phyloP scores from a whole-genome alignment of 30 jellyfish, hydroid and myxozoan species.

The Pelagia noctiluca region DNA sequence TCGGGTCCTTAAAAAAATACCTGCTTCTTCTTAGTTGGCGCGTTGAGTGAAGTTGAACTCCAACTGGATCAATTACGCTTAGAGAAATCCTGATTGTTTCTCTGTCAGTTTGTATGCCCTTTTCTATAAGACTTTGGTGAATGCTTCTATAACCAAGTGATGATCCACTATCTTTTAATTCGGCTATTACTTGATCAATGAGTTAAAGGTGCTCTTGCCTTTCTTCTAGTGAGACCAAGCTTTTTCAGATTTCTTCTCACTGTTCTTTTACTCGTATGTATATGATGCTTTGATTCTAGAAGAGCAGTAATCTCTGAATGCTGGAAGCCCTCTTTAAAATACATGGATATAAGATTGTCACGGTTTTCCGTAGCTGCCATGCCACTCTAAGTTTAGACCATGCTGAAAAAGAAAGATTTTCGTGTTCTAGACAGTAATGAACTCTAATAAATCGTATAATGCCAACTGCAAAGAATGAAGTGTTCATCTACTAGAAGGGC shows the following conservation, averaged over 20 bases:
- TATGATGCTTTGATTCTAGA: constrained; percentile 8
- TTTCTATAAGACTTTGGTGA: constrained; percentile 13
- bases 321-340: constrained; percentile 12
- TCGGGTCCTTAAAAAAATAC: constrained; percentile 40
- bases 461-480: too few relatives aligned
- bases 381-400: too few relatives aligned
- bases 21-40: constrained; percentile 19
- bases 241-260: constrained; percentile 1
- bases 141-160: constrained; percentile 41
- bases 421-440: too few relatives aligned
- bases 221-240: constrained; percentile 7
- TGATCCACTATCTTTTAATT: constrained; percentile 5
- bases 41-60: background rate
- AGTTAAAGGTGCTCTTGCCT: too few relatives aligned
- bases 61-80: constrained; percentile 25
- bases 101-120: too few relatives aligned
- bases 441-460: too few relatives aligned
- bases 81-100: too few relatives aligned
- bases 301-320: constrained; percentile 14
- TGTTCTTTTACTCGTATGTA: constrained; percentile 3
- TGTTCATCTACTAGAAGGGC: too few relatives aligned
- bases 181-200: background rate
- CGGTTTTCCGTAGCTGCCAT: background rate
- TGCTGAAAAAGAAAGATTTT: too few relatives aligned
- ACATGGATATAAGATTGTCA: background rate